Evolutionary conservation across 2,113 vertebrate genomes (phyloP), one percentile per base, ranked within the genome.

Genomic region (Antennarius striatus): DNA sequence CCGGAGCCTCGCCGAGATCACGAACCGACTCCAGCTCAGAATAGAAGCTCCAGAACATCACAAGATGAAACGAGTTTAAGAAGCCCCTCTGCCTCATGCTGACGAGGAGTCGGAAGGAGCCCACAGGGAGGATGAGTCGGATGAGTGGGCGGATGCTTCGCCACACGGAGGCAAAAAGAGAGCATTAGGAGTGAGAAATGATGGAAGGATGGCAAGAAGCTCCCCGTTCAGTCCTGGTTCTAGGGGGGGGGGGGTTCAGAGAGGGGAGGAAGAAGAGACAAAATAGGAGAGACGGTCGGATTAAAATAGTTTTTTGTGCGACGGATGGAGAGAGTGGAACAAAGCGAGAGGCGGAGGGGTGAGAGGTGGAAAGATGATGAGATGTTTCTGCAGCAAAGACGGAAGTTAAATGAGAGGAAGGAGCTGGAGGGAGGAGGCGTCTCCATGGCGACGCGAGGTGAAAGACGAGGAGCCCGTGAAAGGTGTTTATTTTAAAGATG

Each of bases 21-120:
- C 59, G 36, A 10, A 13, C 77, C 12, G 46, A 39, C 55, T 10
- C 15, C 6, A n/a, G 53, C 60, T 73, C 51, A 22, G 60, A 69
- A 63, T 63, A 63, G 39, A 65, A 62, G 43, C 68, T 30, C 9
- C n/a, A 8, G 22, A 80, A 57, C 11, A 7, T 68, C 56, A 75
- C 53, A 42, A 79, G 68, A 89, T 81, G 70, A 81, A 65, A 80
- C 29, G 60, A 65, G 32, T 8, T 74, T 40, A 39, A 72, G 39
- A 56, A 17, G 70, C 71, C 56, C 54, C 22, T 39, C 71, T 57
- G 67, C 32, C 36, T 80, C 53, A 51, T 49, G 78, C 75, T 78
- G 81, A 84, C 87, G 75, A 81, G 36, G 58, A 68, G 57, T 63
- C 68, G 81, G 66, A 58, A 50, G 61, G 63, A 79, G 60, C 64